Conservation (phyloP, 2,797 vertebrate genomes). For the Zalophus californianus region DNA sequence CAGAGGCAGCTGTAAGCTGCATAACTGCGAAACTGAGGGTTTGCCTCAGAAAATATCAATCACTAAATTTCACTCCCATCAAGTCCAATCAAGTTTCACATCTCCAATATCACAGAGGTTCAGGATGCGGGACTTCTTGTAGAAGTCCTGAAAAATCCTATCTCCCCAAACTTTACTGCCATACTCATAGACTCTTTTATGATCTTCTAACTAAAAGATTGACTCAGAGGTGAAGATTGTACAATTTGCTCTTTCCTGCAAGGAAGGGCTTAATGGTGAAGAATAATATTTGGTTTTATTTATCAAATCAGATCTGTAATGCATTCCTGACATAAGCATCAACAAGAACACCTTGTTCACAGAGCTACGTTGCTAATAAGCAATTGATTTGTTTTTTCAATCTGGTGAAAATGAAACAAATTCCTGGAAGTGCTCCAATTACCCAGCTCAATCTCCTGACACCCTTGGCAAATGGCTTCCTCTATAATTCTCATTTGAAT, state of each 20-base stretch:
- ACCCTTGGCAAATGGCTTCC: slow-evolving; percentile 25
- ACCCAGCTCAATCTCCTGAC: slow-evolving; percentile 4
- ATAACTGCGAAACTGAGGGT: neutral
- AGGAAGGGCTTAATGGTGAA: neutral
- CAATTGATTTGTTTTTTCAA: slow-evolving; percentile 63
- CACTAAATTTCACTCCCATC: neutral
- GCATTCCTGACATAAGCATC: neutral
- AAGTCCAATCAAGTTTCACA: neutral
- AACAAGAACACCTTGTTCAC: slow-evolving; percentile 15
- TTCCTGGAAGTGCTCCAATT: slow-evolving; percentile 50
- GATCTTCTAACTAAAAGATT: neutral
- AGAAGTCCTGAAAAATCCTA: neutral
- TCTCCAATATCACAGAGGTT: neutral
- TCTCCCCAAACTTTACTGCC: neutral
- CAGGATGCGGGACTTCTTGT: neutral
- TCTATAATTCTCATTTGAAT: slow-evolving; percentile 53
- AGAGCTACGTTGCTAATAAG: slow-evolving; percentile 46
- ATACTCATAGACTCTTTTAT: neutral
- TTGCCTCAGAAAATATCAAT: neutral
- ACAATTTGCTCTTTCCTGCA: neutral
- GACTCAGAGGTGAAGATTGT: neutral
- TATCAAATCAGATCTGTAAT: slow-evolving; percentile 45
- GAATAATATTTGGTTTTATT: neutral
- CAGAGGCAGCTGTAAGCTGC: neutral
- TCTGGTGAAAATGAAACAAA: slow-evolving; percentile 48